A percentile compares a stretch with the other conserved stretches of the same genome.
These are phyloP conservation scores for Paracyprichromis sp. DNA, from an alignment of 2,113 vertebrate genomes.

Conservation along the genomic window DNA sequence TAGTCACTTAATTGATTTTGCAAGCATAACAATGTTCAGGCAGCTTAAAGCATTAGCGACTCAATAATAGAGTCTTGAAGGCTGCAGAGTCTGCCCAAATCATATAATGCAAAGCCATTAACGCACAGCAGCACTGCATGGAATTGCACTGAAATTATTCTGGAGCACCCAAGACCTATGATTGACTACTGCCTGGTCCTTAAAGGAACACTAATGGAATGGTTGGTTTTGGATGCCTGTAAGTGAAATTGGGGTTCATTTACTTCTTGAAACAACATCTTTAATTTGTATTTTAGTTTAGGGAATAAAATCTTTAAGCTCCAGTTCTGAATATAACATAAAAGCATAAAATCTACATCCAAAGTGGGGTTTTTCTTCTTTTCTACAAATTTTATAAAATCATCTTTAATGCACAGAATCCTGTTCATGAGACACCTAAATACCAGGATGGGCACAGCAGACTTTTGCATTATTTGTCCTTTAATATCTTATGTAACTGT, in stretches of 20 bases:
- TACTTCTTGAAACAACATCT: neutral
- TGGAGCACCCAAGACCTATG: neutral
- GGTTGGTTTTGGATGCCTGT: neutral
- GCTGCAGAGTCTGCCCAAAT: slow-evolving; percentile 14
- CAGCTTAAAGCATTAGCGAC: slow-evolving; percentile 45
- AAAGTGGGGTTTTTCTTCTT: accelerated
- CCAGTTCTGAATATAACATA: neutral
- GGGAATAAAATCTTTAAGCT: neutral
- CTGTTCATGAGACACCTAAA: neutral
- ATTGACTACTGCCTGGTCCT: neutral
- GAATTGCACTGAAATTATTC: neutral
- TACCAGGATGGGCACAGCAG: neutral
- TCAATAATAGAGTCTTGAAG: slow-evolving; percentile 16
- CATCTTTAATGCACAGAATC: neutral
- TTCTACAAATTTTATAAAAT: neutral
- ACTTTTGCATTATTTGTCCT: neutral
- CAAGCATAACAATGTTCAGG: slow-evolving; percentile 30
- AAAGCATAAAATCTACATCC: neutral
- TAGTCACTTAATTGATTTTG: slow-evolving; percentile 60
- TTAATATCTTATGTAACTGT: slow-evolving; percentile 4
- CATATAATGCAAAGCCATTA: slow-evolving; percentile 32
- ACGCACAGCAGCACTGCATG: neutral
- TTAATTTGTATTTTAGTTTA: neutral
- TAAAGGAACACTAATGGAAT: too few species aligned
- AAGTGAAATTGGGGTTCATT: neutral